Percentiles rank a stretch among this genome's conserved stretches.
Conservation (phyloP, 2,797 vertebrate genomes). For the Crenuchus spilurus region DNA sequence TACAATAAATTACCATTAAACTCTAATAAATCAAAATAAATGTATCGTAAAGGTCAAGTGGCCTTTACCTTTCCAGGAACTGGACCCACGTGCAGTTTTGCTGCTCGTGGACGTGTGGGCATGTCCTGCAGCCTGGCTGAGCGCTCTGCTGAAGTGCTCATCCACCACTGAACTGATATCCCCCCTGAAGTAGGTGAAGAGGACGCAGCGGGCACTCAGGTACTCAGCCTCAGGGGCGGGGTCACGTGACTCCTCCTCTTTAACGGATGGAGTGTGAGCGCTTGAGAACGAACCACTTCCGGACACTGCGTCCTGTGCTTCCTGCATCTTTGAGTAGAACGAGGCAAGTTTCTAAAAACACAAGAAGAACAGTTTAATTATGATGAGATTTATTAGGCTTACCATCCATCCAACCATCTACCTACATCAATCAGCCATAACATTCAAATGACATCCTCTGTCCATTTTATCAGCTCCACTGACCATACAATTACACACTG, state of each 20-base stretch:
- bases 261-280: conserved; percentile 84
- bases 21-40: neutral
- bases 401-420: too few species aligned
- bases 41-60: too few species aligned
- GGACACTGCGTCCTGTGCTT: conserved; percentile 83
- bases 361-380: neutral
- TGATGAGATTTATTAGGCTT: too few species aligned
- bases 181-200: conserved; percentile 97
- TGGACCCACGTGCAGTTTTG: conserved; percentile 80
- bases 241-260: conserved; percentile 88
- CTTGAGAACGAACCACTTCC: conserved; percentile 79
- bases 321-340: conserved; percentile 98
- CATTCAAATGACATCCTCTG: too few species aligned
- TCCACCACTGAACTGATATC: conserved; percentile 97
- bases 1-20: too few species aligned
- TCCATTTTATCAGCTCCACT: too few species aligned
- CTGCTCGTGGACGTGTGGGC: conserved; percentile 71
- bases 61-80: conserved; percentile 85
- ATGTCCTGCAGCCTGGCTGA: conserved; percentile 89
- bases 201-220: conserved; percentile 92
- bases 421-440: too few species aligned
- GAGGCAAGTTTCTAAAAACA: conserved; percentile 85
- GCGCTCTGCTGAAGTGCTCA: conserved; percentile 95
- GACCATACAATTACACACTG: too few species aligned
- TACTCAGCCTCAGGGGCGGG: conserved; percentile 93